Percentiles rank a stretch among this genome's conserved stretches.
phyloP scores from a whole-genome alignment of 2,113 vertebrate genomes.

The Phycodurus eques region DNA sequence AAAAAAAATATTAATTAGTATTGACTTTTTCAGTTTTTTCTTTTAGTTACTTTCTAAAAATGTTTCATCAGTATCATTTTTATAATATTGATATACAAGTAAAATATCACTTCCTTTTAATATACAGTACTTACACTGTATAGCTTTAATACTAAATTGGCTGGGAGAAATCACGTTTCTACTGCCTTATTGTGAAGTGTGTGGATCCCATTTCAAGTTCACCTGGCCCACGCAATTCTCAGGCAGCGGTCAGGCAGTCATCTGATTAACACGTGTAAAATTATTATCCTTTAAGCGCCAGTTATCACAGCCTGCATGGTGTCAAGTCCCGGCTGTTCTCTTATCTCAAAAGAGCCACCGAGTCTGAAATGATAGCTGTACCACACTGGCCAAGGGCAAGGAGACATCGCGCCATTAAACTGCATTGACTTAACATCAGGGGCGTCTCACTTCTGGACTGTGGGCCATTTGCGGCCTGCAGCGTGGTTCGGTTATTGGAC shows the following conservation, averaged over 20 bases:
- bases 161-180: too few species aligned
- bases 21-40: too few species aligned
- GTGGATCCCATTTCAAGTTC: conserved; percentile 45
- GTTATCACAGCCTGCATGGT: conserved; percentile 38
- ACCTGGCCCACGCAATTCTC: conserved; percentile 25
- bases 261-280: conserved; percentile 55
- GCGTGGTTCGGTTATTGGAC: neutral
- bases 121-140: too few species aligned
- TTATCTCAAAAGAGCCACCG: conserved; percentile 53
- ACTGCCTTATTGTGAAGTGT: too few species aligned
- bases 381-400: conserved; percentile 50
- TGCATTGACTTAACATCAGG: neutral
- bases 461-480: neutral
- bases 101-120: too few species aligned
- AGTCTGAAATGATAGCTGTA: conserved; percentile 55
- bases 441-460: neutral
- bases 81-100: too few species aligned
- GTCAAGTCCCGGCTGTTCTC: conserved; percentile 35
- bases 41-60: too few species aligned
- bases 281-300: conserved; percentile 50
- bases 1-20: too few species aligned
- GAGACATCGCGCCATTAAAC: conserved; percentile 23
- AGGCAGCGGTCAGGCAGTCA: conserved; percentile 42
- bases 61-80: too few species aligned
- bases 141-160: too few species aligned